These are phyloP conservation scores for Caretta caretta DNA, from an alignment of 2,113 vertebrate genomes.

Conservation along the genomic window DNA sequence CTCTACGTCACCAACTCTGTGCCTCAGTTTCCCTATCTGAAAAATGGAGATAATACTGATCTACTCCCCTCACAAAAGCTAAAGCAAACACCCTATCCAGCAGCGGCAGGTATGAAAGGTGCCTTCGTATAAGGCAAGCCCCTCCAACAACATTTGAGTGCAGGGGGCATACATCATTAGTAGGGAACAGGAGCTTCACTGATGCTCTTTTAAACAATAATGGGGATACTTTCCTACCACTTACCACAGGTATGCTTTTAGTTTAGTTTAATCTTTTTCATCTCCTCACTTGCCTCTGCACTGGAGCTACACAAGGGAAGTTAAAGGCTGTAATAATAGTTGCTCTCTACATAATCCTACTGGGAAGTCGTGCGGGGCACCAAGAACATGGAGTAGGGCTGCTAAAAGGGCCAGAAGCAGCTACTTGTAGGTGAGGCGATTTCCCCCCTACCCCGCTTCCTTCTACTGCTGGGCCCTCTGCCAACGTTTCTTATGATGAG, in stretches of 20 bases:
- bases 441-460: background rate
- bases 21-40: background rate
- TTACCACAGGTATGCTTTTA: background rate
- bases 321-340: background rate
- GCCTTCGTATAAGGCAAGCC: background rate
- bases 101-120: background rate
- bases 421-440: background rate
- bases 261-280: background rate
- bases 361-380: background rate
- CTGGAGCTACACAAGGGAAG: background rate
- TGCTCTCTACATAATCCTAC: background rate
- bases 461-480: background rate
- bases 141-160: background rate
- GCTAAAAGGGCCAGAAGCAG: background rate
- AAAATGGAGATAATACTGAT: background rate
- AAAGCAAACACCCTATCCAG: background rate
- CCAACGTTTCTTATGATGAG: background rate
- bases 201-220: background rate
- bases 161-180: background rate
- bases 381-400: background rate
- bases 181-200: background rate
- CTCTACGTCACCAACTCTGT: background rate
- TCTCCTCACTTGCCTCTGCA: background rate
- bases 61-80: background rate
- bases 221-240: background rate